Percentiles rank a stretch among this genome's conserved stretches.
Conservation (phyloP, 2,797 vertebrate genomes). For the Pseudomugil tenellus region DNA sequence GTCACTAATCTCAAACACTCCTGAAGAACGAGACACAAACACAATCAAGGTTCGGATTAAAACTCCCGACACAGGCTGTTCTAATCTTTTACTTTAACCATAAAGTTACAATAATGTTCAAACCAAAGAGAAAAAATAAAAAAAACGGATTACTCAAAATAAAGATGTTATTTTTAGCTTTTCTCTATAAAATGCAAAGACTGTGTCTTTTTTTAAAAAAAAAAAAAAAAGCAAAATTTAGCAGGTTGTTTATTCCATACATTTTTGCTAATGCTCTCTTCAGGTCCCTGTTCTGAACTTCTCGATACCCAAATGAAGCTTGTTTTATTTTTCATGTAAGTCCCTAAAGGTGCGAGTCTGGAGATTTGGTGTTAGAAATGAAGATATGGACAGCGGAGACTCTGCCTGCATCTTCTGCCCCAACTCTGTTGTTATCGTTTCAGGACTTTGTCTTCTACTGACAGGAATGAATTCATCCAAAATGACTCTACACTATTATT, state of each 20-base stretch:
- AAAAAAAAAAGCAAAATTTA: conserved; percentile 14
- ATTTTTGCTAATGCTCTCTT: conserved; percentile 20
- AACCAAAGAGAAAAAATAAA: conserved; percentile 20
- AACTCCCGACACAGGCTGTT: conserved; percentile 43
- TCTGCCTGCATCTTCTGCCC: conserved; percentile 38
- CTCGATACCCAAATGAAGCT: conserved; percentile 62
- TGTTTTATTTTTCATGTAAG: conserved; percentile 67
- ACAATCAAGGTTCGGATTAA: conserved; percentile 67
- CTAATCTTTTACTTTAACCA: conserved; percentile 51
- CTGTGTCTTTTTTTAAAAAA: conserved; percentile 1
- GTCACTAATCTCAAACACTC: conserved; percentile 79
- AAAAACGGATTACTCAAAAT: not conserved
- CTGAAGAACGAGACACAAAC: conserved; percentile 70
- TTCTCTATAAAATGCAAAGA: not conserved
- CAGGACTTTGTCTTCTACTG: conserved; percentile 61
- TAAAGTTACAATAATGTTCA: conserved; percentile 12
- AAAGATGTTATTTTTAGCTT: not conserved
- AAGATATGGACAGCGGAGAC: conserved; percentile 65
- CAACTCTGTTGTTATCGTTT: conserved; percentile 67
- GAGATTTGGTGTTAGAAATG: conserved; percentile 69
- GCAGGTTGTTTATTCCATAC: conserved; percentile 31
- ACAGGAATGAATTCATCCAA: conserved; percentile 62
- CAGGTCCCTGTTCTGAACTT: conserved; percentile 52
- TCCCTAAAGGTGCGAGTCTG: conserved; percentile 55
- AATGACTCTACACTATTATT: conserved; percentile 43